A percentile compares a stretch with the other conserved stretches of the same genome.
Evolutionary conservation across 37 sponge, comb jelly and placozoan genomes (phyloP).

Genomic region (Beroe ovata): DNA sequence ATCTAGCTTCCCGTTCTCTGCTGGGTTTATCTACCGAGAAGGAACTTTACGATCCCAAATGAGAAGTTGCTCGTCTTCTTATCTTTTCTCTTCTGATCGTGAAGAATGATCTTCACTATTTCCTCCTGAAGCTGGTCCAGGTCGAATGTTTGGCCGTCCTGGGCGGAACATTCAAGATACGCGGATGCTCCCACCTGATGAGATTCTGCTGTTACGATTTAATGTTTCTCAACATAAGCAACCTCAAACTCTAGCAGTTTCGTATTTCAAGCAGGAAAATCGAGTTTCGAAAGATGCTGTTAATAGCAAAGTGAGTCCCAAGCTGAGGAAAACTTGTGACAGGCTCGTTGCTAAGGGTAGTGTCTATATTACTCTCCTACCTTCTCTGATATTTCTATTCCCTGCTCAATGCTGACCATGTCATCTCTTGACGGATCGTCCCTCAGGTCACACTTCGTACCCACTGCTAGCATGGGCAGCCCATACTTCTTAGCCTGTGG

Average conservation of each 20-base stretch:
- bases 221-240: too few relatives aligned
- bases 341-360: too few relatives aligned
- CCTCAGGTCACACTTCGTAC: slow-evolving; percentile 64
- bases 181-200: slow-evolving; percentile 35
- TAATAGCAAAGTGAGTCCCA: too few relatives aligned
- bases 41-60: slow-evolving; percentile 57
- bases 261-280: too few relatives aligned
- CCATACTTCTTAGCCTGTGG: not conserved
- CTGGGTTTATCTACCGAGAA: slow-evolving; percentile 43
- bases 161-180: slow-evolving; percentile 23
- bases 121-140: slow-evolving; percentile 49
- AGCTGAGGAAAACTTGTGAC: too few relatives aligned
- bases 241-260: too few relatives aligned
- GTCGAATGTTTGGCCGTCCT: slow-evolving; percentile 2
- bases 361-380: too few relatives aligned
- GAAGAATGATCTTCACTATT: slow-evolving; percentile 57
- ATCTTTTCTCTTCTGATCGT: not conserved
- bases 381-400: slow-evolving; percentile 43
- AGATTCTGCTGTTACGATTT: too few relatives aligned
- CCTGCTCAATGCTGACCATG: slow-evolving; percentile 66
- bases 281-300: too few relatives aligned
- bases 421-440: slow-evolving; percentile 44
- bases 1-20: not conserved
- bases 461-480: slow-evolving; percentile 46
- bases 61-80: slow-evolving; percentile 61